phyloP scores from a whole-genome alignment of 1,140 invertebrate genomes.

The Caerostris darwini region DNA sequence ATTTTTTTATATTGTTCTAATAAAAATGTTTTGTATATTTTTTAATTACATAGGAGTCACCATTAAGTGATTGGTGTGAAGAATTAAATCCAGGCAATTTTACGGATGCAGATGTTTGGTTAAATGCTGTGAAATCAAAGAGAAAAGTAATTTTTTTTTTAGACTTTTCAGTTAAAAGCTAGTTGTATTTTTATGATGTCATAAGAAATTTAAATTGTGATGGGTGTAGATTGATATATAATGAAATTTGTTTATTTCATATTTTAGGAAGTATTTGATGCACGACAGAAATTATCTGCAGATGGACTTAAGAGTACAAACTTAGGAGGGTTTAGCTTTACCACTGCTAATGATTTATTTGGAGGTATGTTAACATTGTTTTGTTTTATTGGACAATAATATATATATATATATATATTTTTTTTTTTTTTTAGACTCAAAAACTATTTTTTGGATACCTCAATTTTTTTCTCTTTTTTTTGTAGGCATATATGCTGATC shows the following conservation, averaged over 20 bases:
- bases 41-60: conserved; percentile 66
- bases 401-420: neutral
- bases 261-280: conserved; percentile 70
- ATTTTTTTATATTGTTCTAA: neutral
- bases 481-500: conserved; percentile 68
- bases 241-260: neutral
- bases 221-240: too few species aligned
- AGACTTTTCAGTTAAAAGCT: too few species aligned
- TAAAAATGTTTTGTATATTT: neutral
- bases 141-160: conserved; percentile 56
- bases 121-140: conserved; percentile 62
- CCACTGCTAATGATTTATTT: conserved; percentile 76
- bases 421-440: too few species aligned
- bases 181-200: too few species aligned
- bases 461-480: neutral
- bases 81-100: conserved; percentile 67
- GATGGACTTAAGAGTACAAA: conserved; percentile 66
- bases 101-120: conserved; percentile 71
- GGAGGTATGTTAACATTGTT: conserved; percentile 53
- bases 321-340: conserved; percentile 71
- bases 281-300: conserved; percentile 56
- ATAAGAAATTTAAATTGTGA: too few species aligned
- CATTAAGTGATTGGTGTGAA: conserved; percentile 58
- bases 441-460: too few species aligned
- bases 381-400: neutral